These are phyloP conservation scores for Sebastes trivittatus DNA, from an alignment of 2,797 vertebrate species.

Conservation along the genomic window DNA sequence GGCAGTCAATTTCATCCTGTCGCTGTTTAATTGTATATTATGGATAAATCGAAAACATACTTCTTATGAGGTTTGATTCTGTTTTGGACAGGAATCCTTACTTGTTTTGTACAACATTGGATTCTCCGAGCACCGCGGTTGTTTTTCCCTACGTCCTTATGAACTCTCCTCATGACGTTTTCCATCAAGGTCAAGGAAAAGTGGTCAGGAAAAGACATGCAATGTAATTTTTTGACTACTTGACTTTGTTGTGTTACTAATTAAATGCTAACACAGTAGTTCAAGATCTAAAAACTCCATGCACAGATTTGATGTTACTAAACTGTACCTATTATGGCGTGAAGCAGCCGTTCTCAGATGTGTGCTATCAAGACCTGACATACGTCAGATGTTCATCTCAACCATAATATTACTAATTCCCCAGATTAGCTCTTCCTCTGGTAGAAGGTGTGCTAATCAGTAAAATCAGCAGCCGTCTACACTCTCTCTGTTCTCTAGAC, in stretches of 20 bases:
- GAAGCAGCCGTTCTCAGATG: neutral
- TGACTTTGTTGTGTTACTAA: neutral
- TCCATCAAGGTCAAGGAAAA: too few relatives aligned
- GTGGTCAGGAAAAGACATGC: too few relatives aligned
- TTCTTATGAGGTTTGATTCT: too few relatives aligned
- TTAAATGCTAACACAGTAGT: neutral
- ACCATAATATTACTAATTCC: constrained; percentile 4
- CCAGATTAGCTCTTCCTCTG: constrained; percentile 13
- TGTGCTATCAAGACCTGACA: neutral
- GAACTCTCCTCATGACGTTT: too few relatives aligned
- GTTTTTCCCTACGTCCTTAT: too few relatives aligned
- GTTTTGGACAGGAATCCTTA: too few relatives aligned
- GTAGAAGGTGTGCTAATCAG: constrained; percentile 32
- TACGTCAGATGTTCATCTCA: neutral
- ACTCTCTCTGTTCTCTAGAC: neutral
- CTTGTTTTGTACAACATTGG: too few relatives aligned
- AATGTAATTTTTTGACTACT: too few relatives aligned
- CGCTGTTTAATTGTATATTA: too few relatives aligned
- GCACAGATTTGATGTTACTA: neutral
- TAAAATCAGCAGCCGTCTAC: neutral
- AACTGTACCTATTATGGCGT: neutral
- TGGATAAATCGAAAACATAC: too few relatives aligned
- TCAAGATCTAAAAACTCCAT: neutral
- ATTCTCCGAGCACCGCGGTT: too few relatives aligned
- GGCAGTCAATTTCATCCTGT: too few relatives aligned